These are phyloP conservation scores for Xenus cinereus DNA, from an alignment of 2,113 vertebrate genomes.

Conservation along the genomic window DNA sequence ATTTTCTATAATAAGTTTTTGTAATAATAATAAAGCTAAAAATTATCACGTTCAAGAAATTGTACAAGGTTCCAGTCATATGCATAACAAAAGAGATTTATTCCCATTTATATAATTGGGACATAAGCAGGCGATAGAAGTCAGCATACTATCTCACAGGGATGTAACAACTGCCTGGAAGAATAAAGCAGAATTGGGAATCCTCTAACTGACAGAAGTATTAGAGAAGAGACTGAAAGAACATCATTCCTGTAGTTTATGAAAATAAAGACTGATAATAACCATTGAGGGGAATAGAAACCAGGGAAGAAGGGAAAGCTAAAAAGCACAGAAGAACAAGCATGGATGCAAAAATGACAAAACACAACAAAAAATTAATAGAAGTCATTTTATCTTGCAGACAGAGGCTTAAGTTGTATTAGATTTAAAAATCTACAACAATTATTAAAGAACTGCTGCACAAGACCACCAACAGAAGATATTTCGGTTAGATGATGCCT, in stretches of 20 bases:
- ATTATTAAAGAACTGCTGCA: background rate
- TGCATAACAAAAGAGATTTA: background rate
- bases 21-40: background rate
- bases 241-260: background rate
- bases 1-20: background rate
- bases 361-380: background rate
- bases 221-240: background rate
- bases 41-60: background rate
- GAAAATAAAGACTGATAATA: background rate
- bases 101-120: background rate
- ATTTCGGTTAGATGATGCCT: slow-evolving; percentile 23
- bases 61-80: background rate
- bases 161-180: background rate
- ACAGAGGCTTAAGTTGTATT: background rate
- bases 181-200: background rate
- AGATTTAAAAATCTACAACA: background rate
- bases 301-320: background rate
- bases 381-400: background rate
- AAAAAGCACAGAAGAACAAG: background rate
- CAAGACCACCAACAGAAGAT: background rate
- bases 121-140: background rate
- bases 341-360: background rate
- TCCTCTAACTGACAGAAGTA: background rate
- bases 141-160: background rate
- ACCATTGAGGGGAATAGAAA: background rate